phyloP scores from a whole-genome alignment of 1,140 invertebrate species.

The Magallana ariakensis region DNA sequence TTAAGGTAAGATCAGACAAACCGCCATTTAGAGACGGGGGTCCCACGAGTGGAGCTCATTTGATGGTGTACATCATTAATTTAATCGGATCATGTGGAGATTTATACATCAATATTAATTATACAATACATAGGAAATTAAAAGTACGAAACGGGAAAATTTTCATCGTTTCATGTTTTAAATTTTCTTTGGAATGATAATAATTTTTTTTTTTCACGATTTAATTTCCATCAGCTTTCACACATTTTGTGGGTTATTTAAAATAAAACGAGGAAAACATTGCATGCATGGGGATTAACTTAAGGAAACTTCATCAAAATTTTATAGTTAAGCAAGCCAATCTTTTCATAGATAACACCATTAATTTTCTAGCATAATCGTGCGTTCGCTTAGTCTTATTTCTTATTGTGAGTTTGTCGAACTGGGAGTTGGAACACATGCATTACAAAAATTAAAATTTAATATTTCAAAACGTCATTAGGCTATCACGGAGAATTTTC shows the following conservation, averaged over 20 bases:
- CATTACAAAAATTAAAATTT: constrained; percentile 1
- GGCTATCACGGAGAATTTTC: neutral
- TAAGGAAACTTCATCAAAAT: neutral
- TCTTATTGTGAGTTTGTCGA: neutral
- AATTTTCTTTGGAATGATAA: too few relatives aligned
- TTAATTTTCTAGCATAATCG: neutral
- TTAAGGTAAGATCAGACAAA: neutral
- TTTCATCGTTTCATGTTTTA: too few relatives aligned
- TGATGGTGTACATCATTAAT: constrained; percentile 13
- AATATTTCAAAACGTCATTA: constrained; percentile 19
- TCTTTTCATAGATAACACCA: neutral
- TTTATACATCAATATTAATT: constrained; percentile 12
- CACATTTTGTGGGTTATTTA: too few relatives aligned
- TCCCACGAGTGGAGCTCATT: neutral
- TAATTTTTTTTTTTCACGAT: too few relatives aligned
- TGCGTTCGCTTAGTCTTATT: neutral
- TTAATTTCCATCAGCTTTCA: too few relatives aligned
- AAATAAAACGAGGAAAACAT: neutral
- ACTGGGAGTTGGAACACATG: neutral
- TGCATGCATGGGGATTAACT: neutral
- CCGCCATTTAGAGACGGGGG: neutral
- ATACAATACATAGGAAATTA: constrained; percentile 17
- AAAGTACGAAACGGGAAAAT: neutral
- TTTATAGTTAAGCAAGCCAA: neutral
- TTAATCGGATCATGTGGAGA: neutral